These are phyloP conservation scores for Phyllotreta cruciferae DNA, from an alignment of 2,888 invertebrate genomes.

Conservation along the genomic window DNA sequence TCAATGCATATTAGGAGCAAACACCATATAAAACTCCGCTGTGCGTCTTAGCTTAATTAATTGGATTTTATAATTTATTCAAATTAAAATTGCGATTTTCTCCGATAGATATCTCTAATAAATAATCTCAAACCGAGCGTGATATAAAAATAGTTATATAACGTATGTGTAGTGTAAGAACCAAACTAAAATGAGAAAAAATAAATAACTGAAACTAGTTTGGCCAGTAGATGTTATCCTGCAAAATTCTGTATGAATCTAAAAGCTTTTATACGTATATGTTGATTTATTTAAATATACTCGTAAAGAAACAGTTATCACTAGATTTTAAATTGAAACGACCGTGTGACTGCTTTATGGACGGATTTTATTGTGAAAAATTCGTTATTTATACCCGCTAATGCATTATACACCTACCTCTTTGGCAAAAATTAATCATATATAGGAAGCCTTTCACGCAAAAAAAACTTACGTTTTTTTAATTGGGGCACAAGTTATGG, in stretches of 20 bases:
- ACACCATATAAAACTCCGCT: constrained; percentile 29
- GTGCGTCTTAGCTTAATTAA: constrained; percentile 33
- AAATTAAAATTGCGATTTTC: constrained; percentile 41
- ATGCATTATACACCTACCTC: too few species aligned
- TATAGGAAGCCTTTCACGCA: too few species aligned
- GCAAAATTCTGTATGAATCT: constrained; percentile 36
- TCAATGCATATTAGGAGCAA: constrained; percentile 27
- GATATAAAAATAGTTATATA: constrained; percentile 36
- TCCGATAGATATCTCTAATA: constrained; percentile 37
- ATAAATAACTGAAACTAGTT: constrained; percentile 38
- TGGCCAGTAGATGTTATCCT: constrained; percentile 36
- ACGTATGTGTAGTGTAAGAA: constrained; percentile 34
- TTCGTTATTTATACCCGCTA: too few species aligned
- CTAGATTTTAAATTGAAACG: constrained; percentile 22
- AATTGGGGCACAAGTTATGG: too few species aligned
- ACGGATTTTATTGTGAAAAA: too few species aligned
- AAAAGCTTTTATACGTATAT: constrained; percentile 40
- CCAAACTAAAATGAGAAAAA: constrained; percentile 29
- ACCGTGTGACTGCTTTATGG: constrained; percentile 8
- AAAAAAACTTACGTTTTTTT: too few species aligned
- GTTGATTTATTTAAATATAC: constrained; percentile 47
- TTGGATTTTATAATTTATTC: constrained; percentile 40
- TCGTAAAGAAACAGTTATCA: constrained; percentile 41
- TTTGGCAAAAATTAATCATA: too few species aligned
- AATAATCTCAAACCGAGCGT: constrained; percentile 32